Evolutionary conservation across 2,113 vertebrate genomes (phyloP).

Genomic region (Misgurnus mizolepis): DNA sequence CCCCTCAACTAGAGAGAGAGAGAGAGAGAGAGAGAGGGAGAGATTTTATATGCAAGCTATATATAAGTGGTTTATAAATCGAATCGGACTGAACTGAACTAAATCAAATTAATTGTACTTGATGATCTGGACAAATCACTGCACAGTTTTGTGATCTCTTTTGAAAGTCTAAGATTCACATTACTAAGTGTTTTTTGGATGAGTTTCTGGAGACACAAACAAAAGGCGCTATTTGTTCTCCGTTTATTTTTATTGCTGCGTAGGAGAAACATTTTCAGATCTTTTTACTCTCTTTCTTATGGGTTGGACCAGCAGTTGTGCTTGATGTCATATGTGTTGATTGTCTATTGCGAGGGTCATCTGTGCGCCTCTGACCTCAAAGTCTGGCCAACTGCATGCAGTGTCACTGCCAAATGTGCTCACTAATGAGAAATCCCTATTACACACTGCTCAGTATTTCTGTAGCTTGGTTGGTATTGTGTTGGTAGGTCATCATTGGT

Average conservation of each 20-base stretch:
- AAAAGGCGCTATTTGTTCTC: too few relatives aligned
- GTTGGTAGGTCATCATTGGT: too few relatives aligned
- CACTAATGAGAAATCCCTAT: slow-evolving; percentile 20
- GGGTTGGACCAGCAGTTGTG: background rate
- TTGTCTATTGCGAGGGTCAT: background rate
- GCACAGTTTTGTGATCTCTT: too few relatives aligned
- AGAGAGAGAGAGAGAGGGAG: background rate
- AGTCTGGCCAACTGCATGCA: background rate
- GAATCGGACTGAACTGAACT: background rate
- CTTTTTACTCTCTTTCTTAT: background rate
- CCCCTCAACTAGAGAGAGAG: background rate
- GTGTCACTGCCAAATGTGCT: slow-evolving; percentile 13
- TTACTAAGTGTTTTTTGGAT: too few relatives aligned
- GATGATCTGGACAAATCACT: too few relatives aligned
- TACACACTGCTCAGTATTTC: background rate
- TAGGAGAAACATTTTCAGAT: background rate
- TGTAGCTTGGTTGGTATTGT: too few relatives aligned
- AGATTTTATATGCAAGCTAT: too few relatives aligned
- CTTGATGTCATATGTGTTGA: slow-evolving; percentile 16
- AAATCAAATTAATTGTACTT: too few relatives aligned
- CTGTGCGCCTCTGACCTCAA: background rate
- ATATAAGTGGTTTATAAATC: too few relatives aligned
- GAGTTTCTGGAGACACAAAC: too few relatives aligned
- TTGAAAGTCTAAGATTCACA: too few relatives aligned
- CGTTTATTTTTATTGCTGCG: too few relatives aligned